Evolutionary conservation across 1,140 invertebrate species (phyloP).

Genomic region (Aphaenogaster floridana): DNA sequence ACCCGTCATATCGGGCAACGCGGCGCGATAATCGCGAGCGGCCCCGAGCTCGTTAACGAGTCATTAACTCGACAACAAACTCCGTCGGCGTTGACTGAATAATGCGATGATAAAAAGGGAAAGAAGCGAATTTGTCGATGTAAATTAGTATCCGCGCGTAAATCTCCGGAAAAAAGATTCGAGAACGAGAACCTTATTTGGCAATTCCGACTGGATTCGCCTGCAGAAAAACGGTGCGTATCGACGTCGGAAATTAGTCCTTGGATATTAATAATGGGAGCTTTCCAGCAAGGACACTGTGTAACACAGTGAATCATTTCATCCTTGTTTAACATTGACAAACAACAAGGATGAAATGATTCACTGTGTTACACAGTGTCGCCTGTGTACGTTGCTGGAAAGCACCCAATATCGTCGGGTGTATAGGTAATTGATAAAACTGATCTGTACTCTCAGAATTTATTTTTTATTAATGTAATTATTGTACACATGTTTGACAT

Average conservation of each 20-base stretch:
- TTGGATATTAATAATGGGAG: conserved; percentile 44
- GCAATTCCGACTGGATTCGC: background rate
- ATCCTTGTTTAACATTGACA: too few species aligned
- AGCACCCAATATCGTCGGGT: background rate
- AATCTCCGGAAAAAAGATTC: conserved; percentile 15
- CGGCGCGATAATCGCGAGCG: conserved; percentile 55
- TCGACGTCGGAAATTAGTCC: conserved; percentile 9
- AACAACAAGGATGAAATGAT: too few species aligned
- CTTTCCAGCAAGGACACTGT: too few species aligned
- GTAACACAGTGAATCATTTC: too few species aligned
- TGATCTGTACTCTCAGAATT: background rate
- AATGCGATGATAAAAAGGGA: conserved; percentile 32
- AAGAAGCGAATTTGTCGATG: conserved; percentile 37
- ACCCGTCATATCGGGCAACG: conserved; percentile 49
- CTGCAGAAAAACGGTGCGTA: background rate
- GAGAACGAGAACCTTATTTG: conserved; percentile 18
- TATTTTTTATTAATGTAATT: background rate
- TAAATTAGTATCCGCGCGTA: conserved; percentile 39
- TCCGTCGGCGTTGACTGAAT: conserved; percentile 33
- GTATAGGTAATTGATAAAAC: background rate
- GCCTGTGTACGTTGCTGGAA: too few species aligned
- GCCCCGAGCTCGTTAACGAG: conserved; percentile 53
- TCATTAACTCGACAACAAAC: conserved; percentile 53
- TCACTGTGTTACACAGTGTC: too few species aligned
- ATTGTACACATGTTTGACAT: background rate